These are phyloP conservation scores for Toxostoma redivivum DNA, from an alignment of 2,113 vertebrate species.

Conservation along the genomic window DNA sequence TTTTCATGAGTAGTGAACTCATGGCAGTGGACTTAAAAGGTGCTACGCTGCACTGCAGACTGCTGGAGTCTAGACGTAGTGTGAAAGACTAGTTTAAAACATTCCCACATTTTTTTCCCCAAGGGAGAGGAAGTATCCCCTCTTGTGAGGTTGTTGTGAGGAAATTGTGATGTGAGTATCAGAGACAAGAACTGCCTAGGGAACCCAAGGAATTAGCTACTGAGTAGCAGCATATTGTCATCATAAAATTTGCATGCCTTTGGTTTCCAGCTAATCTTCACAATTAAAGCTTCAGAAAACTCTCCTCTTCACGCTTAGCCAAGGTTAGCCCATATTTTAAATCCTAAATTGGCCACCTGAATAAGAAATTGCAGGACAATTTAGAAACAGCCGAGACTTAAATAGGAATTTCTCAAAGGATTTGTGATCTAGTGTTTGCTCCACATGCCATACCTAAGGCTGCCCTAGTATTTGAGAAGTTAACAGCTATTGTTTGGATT, in stretches of 20 bases:
- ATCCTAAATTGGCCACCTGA: background rate
- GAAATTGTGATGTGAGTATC: background rate
- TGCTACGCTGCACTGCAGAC: background rate
- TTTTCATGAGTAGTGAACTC: background rate
- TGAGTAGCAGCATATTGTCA: background rate
- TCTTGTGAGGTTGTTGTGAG: too few species aligned
- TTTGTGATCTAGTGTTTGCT: background rate
- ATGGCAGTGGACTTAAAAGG: background rate
- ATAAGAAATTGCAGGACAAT: background rate
- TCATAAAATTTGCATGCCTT: background rate
- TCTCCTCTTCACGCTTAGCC: background rate
- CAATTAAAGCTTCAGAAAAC: conserved; percentile 3
- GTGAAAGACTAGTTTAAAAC: background rate
- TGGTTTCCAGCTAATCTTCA: background rate
- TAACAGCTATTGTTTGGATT: background rate
- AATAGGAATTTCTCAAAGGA: background rate
- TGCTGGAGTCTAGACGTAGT: background rate
- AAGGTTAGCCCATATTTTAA: background rate
- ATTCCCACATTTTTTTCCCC: background rate
- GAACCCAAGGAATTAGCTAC: background rate
- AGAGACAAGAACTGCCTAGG: background rate
- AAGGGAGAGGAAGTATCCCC: background rate
- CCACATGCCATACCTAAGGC: background rate
- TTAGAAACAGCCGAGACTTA: background rate
- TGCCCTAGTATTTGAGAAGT: background rate